Evolutionary conservation across 1,140 invertebrate species (phyloP), one percentile per base, ranked within the genome.

Genomic region (Macrocentrus cingulum): DNA sequence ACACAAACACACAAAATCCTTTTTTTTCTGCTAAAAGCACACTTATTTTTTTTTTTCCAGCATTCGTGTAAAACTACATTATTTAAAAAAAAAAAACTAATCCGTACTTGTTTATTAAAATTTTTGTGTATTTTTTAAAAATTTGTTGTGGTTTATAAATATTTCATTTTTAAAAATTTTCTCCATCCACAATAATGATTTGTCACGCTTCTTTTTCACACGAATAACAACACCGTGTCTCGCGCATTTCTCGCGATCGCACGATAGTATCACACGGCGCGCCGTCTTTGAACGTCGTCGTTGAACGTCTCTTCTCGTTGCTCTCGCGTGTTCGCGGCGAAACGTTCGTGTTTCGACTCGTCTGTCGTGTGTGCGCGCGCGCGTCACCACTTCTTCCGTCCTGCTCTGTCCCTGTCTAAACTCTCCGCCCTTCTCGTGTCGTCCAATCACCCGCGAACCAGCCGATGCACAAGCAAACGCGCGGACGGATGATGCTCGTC

Each of bases 391-490:
- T 41, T 34, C 44, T 23, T 49, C 48, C 20, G 36, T 57, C 32
- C 18, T 41, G 16, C n/a, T 13, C 16, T 36, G 16, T 11, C 49
- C 16, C 45, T 46, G n/a, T 46, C 16, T 49, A 15, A 16, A 8
- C 53, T 59, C 56, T 66, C 61, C 54, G 61, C 60, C 59, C 57
- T 63, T 55, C 19, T 20, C 51, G 6, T 42, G 11, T 44, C 41
- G 15, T 44, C 41, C 41, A 44, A 44, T 44, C 41, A 8, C 16
- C 41, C 41, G 41, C n/a, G 13, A 16, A 44, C n/a, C 4, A 5
- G 8, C 41, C 15, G 15, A 19, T 19, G 16, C 11, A 34, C 11
- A 44, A 19, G 20, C 9, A 16, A 15, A 19, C 9, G 8, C 42
- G 19, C 42, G 18, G 18, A 22, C 16, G 42, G 15, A 4, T 6